Percentiles rank a stretch among this genome's conserved stretches.
Evolutionary conservation across 2,113 vertebrate genomes (phyloP).

Genomic region (Pica pica): DNA sequence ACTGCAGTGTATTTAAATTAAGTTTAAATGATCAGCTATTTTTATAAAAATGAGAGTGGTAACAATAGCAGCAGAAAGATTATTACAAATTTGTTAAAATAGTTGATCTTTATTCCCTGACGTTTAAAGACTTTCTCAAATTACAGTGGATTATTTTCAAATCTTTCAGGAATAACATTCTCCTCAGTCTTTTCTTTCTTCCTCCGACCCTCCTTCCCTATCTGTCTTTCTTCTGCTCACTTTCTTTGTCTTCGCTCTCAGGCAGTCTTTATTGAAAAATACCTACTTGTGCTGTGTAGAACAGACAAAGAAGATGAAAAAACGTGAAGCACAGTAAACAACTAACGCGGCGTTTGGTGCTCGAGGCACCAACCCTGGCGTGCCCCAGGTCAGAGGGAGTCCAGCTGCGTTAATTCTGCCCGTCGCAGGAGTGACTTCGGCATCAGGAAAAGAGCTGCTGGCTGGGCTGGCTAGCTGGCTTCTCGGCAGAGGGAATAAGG

Average conservation of each 20-base stretch:
- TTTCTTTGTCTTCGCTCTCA: neutral
- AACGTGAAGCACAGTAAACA: conserved; percentile 14
- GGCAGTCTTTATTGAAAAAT: conserved; percentile 20
- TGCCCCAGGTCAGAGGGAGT: no score
- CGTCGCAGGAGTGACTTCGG: no score
- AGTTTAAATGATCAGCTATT: neutral
- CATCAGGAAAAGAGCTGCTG: no score
- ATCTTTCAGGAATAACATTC: neutral
- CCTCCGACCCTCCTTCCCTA: neutral
- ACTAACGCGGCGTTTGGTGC: neutral
- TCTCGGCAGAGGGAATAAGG: no score
- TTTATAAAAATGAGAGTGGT: neutral
- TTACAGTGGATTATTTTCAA: neutral
- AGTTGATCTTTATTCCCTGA: neutral
- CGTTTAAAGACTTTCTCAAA: neutral
- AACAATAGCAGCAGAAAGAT: neutral
- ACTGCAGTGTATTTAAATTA: neutral
- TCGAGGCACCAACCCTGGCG: no score
- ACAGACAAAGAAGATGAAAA: conserved; percentile 29
- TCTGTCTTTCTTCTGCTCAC: neutral
- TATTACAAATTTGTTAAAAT: neutral
- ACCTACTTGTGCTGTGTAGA: neutral
- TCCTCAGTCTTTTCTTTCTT: neutral
- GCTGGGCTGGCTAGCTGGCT: no score
- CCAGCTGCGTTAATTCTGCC: no score